Evolutionary conservation across 2,797 vertebrate genomes (phyloP).

Genomic region (Silurus lanzhouensis): DNA sequence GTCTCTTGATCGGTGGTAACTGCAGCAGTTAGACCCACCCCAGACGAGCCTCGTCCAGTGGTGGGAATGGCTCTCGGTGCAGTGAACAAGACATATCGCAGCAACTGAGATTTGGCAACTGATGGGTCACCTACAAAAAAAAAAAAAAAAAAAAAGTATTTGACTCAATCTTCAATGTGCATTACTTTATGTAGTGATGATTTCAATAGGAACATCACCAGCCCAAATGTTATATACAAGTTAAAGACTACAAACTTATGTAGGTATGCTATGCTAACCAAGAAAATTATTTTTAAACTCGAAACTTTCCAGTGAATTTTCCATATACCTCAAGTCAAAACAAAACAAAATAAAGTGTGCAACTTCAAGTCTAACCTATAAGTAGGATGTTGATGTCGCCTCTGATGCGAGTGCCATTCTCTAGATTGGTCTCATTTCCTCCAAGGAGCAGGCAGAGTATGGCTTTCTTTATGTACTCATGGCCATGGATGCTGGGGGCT

Average conservation of each 20-base stretch:
- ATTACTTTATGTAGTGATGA: neutral
- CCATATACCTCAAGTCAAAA: neutral
- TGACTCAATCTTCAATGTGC: neutral
- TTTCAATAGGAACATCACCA: neutral
- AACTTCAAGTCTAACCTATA: conserved; percentile 71
- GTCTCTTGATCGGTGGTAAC: conserved; percentile 73
- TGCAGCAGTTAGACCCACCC: conserved; percentile 71
- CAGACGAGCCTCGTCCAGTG: conserved; percentile 69
- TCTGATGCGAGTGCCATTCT: conserved; percentile 75
- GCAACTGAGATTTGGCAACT: conserved; percentile 69
- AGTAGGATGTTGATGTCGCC: conserved; percentile 83
- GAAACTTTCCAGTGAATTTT: neutral
- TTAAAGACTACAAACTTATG: neutral
- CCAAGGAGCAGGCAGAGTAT: conserved; percentile 76
- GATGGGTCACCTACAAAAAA: conserved; percentile 62
- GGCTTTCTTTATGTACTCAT: conserved; percentile 81
- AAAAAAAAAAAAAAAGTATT: neutral
- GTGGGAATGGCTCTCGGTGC: conserved; percentile 68
- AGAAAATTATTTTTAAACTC: neutral
- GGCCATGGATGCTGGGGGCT: conserved; percentile 77
- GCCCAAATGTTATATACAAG: neutral
- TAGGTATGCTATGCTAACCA: neutral
- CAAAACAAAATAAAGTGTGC: neutral
- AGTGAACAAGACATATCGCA: conserved; percentile 65
- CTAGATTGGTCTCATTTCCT: conserved; percentile 80